These are phyloP conservation scores for Drosophila willistoni DNA, from an alignment of 1,140 invertebrate species.

Conservation along the genomic window DNA sequence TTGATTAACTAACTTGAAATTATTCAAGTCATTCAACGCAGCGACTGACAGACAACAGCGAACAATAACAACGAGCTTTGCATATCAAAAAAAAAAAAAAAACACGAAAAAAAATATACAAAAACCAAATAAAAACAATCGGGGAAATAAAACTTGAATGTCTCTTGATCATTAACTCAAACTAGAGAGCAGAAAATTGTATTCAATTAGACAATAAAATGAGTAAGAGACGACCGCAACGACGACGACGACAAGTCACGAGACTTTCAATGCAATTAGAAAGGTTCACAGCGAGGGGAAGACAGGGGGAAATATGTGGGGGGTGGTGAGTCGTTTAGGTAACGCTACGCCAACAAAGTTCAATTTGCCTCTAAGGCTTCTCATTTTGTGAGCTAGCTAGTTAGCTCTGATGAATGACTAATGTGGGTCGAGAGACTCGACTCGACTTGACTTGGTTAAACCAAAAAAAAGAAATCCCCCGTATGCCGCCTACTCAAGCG, in stretches of 20 bases:
- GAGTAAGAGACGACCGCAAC: neutral
- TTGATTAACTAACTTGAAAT: slow-evolving; percentile 56
- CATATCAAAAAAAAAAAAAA: slow-evolving; percentile 42
- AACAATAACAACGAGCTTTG: slow-evolving; percentile 31
- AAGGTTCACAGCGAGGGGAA: neutral
- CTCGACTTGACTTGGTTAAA: slow-evolving; percentile 9
- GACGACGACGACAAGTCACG: slow-evolving; percentile 38
- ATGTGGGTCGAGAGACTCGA: neutral
- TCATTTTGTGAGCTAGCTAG: slow-evolving; percentile 18
- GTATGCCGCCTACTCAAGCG: neutral
- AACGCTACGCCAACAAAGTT: slow-evolving; percentile 28
- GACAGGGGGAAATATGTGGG: neutral
- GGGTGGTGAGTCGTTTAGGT: neutral
- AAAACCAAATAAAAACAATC: slow-evolving; percentile 12
- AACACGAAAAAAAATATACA: slow-evolving; percentile 11
- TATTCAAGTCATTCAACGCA: slow-evolving; percentile 44
- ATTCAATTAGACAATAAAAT: slow-evolving; percentile 49
- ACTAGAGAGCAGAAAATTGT: slow-evolving; percentile 63
- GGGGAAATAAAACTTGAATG: slow-evolving; percentile 10
- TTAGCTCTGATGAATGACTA: slow-evolving; percentile 2
- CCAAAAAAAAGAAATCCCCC: slow-evolving; percentile 6
- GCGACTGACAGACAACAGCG: neutral
- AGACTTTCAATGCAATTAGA: slow-evolving; percentile 55
- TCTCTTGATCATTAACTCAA: slow-evolving; percentile 54
- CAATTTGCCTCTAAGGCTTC: slow-evolving; percentile 49